phyloP scores from a whole-genome alignment of 2,888 invertebrate species.

The Leptopilina myrica region DNA sequence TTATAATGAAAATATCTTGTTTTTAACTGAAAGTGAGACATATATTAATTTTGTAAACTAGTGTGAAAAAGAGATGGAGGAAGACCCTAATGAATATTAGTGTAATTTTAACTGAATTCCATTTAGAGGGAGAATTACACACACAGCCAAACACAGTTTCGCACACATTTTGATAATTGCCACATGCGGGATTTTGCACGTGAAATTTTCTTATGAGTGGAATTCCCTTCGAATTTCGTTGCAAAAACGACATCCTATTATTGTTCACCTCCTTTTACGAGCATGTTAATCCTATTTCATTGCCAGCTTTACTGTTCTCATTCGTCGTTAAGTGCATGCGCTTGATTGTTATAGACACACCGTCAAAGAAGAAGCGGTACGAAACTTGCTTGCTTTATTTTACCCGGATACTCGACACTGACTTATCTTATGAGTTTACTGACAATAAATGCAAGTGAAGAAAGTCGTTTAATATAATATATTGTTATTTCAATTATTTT shows the following conservation, averaged over 20 bases:
- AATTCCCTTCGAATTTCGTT: not conserved
- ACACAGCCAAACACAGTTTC: too few relatives aligned
- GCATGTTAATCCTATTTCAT: constrained; percentile 63
- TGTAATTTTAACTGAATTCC: not conserved
- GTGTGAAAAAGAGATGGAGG: not conserved
- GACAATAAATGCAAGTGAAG: constrained; percentile 13
- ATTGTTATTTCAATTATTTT: constrained; percentile 4
- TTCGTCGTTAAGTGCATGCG: constrained; percentile 58
- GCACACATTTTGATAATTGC: constrained; percentile 15
- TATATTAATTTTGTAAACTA: not conserved
- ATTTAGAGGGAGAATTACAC: not conserved
- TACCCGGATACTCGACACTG: not conserved
- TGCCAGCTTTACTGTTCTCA: constrained; percentile 59
- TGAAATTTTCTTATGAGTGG: constrained; percentile 22
- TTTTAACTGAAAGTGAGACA: too few relatives aligned
- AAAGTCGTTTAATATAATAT: constrained; percentile 1
- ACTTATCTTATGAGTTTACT: constrained; percentile 21
- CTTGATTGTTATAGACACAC: constrained; percentile 55
- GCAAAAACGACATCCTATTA: constrained; percentile 52
- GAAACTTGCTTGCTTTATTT: constrained; percentile 47
- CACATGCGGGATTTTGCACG: not conserved
- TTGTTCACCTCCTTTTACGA: constrained; percentile 63
- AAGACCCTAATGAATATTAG: constrained; percentile 2
- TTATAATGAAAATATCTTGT: too few relatives aligned
- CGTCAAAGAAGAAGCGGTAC: constrained; percentile 51